Percentiles rank a stretch among this genome's conserved stretches.
phyloP scores from a whole-genome alignment of 2,113 vertebrate genomes.

The Macheiramphus alcinus region DNA sequence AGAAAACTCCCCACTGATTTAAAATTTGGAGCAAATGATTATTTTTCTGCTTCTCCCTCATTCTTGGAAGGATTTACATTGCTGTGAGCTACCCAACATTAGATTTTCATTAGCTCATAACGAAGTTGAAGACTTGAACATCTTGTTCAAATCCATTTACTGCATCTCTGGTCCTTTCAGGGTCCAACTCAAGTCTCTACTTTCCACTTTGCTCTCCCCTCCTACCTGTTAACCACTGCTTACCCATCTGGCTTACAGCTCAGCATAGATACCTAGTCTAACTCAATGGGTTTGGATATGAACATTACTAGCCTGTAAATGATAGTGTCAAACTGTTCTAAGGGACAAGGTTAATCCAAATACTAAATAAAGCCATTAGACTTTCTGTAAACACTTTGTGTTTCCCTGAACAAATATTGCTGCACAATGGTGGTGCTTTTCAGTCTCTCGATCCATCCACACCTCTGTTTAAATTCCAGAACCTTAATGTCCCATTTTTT shows the following conservation, averaged over 20 bases:
- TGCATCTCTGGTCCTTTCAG: background rate
- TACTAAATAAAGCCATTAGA: background rate
- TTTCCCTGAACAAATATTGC: background rate
- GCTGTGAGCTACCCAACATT: background rate
- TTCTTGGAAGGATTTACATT: background rate
- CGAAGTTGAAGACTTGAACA: background rate
- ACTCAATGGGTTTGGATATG: background rate
- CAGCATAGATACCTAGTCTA: accelerated
- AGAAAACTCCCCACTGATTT: background rate
- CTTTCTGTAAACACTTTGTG: background rate
- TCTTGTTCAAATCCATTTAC: background rate
- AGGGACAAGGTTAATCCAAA: background rate
- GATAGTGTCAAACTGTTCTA: background rate
- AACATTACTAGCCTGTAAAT: background rate
- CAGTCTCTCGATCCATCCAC: background rate
- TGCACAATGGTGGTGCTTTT: background rate
- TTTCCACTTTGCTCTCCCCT: background rate
- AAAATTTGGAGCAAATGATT: background rate
- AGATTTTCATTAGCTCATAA: background rate
- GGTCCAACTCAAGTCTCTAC: background rate
- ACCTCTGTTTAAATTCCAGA: background rate
- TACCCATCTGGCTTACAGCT: background rate
- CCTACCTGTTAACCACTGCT: background rate
- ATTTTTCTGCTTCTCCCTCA: background rate
- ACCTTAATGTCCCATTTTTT: background rate